A percentile compares a stretch with the other conserved stretches of the same genome.
phyloP scores from a whole-genome alignment of 2,113 vertebrate genomes.

The Grammomys surdaster region DNA sequence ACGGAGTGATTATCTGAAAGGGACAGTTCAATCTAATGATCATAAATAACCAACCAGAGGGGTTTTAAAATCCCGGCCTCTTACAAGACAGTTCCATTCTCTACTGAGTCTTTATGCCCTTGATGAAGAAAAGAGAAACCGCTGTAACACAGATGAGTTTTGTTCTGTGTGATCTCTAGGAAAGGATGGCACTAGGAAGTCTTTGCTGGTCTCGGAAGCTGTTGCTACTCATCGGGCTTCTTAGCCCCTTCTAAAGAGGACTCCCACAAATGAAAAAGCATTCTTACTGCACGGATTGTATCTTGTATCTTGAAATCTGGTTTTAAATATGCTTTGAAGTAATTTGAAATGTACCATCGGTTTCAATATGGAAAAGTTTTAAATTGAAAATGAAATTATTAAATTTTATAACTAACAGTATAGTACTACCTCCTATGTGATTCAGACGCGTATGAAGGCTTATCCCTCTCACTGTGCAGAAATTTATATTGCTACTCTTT shows the following conservation, averaged over 20 bases:
- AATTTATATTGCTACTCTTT: not conserved
- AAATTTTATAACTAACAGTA: not conserved
- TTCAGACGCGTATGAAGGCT: not conserved
- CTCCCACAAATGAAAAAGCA: not conserved
- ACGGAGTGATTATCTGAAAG: conserved; percentile 94
- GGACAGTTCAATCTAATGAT: conserved; percentile 68
- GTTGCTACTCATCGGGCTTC: not conserved
- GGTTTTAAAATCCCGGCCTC: not conserved
- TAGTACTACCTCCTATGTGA: not conserved
- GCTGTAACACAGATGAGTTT: not conserved
- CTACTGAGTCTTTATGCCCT: not conserved
- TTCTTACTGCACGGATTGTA: not conserved
- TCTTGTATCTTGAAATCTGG: conserved; percentile 62
- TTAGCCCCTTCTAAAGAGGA: not conserved
- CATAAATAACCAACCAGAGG: conserved; percentile 33
- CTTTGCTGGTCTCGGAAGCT: conserved; percentile 8
- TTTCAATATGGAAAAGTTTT: conserved; percentile 33
- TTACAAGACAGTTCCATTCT: not conserved
- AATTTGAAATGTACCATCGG: conserved; percentile 32
- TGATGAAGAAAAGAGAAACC: conserved; percentile 37
- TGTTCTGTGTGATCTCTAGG: not conserved
- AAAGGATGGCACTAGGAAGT: not conserved
- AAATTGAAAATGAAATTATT: conserved; percentile 33
- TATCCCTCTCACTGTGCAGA: not conserved
- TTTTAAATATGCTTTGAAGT: conserved; percentile 74